Evolutionary conservation across 2,113 vertebrate species (phyloP), one percentile per base, ranked within the genome.

Genomic region (Alligator sinensis): DNA sequence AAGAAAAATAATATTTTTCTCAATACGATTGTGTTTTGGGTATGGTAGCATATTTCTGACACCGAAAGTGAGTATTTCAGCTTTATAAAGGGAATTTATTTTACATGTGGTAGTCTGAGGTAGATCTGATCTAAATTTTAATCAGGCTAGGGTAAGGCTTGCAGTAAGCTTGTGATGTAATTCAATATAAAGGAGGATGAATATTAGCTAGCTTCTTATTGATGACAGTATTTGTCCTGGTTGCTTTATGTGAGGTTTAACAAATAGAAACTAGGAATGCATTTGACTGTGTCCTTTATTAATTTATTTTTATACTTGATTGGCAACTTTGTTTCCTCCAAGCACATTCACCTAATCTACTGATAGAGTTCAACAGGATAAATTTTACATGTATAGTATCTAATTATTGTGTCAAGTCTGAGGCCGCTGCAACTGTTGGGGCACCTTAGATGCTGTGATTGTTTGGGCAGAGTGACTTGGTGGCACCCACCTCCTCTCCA

Each of bases 71-170:
- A 21, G 68, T 86, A 22, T 94, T 96, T 92, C 84, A 80, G 58
- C 59, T 70, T 96, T 80, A 77, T 75, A 95, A 87, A 83, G 94
- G 89, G 82, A 96, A 87, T 90, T 81, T 55, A 84, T 82, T 95
- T 96, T 57, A 75, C 94, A 92, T 95, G 86, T 95, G 94, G 21
- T 87, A 95, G 96, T 92, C 94, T 96, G 96, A 94, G 66, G 64
- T 86, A 80, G 82, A 87, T 96, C 89, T 93, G 91, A 95, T 79
- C 21, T 77, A 70, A 77, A 63, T 96, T 94, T 95, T 93, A 94
- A 87, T 91, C 94, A 80, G 80, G 47, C 47, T 47, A 47, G 47
- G 47, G 47, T 47, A 47, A 47, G 47, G 47, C 47, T 47, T 47
- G 47, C 47, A 47, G 47, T 47, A 47, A 47, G 47, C 7, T 47